A percentile compares a stretch with the other conserved stretches of the same genome.
phyloP scores from a whole-genome alignment of 2,888 invertebrate genomes.

The Strigamia maritima region DNA sequence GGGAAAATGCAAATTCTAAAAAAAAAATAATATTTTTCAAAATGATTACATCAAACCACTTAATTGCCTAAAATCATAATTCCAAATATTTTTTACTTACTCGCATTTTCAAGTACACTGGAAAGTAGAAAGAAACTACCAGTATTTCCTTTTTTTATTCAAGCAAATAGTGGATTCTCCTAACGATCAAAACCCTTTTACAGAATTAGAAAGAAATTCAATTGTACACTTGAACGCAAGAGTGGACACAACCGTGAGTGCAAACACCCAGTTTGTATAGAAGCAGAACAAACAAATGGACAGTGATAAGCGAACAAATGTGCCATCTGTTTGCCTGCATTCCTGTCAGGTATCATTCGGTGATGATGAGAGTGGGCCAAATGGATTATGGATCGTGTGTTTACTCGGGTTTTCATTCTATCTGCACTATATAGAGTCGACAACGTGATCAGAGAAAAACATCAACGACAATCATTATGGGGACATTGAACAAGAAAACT shows the following conservation, averaged over 20 bases:
- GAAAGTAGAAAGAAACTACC: neutral
- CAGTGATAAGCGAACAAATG: constrained; percentile 18
- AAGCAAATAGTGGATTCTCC: neutral
- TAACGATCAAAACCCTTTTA: neutral
- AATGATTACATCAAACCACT: no score
- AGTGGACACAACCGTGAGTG: neutral
- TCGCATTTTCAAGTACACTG: neutral
- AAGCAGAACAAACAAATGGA: constrained; percentile 1
- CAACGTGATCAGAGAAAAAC: constrained; percentile 11
- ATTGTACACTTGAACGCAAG: constrained; percentile 23
- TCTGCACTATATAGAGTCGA: constrained; percentile 11
- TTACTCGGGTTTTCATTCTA: neutral
- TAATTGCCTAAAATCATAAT: neutral
- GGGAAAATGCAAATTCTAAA: no score
- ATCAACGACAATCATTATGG: constrained; percentile 20
- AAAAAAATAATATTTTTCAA: no score
- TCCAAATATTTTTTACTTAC: neutral
- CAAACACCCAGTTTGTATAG: neutral
- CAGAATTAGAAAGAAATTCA: constrained; percentile 16
- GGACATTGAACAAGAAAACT: constrained; percentile 22
- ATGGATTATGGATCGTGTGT: constrained; percentile 16
- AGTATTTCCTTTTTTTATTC: neutral
- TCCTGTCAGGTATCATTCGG: constrained; percentile 20
- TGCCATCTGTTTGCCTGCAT: constrained; percentile 7
- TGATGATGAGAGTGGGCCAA: constrained; percentile 6